These are phyloP conservation scores for Corythornis leucogaster DNA, from an alignment of 2,797 vertebrate species.

Conservation along the genomic window DNA sequence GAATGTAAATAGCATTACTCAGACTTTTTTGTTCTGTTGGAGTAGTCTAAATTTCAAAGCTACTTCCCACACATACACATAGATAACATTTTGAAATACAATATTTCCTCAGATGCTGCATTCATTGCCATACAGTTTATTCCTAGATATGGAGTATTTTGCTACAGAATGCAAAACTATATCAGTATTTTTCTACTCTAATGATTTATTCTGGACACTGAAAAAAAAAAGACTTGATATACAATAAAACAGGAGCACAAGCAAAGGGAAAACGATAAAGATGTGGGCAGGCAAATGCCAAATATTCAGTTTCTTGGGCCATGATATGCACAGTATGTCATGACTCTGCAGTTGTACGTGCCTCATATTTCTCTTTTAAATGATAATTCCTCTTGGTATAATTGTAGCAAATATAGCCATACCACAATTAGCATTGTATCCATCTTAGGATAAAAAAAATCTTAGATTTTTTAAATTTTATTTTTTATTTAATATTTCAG, in stretches of 20 bases:
- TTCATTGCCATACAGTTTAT: background rate
- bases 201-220: background rate
- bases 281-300: constrained; percentile 10
- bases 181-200: constrained; percentile 6
- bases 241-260: background rate
- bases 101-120: constrained; percentile 29
- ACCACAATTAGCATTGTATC: background rate
- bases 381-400: background rate
- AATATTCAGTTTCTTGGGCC: background rate
- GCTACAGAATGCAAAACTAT: background rate
- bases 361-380: constrained; percentile 8
- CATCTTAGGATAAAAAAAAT: no score
- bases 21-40: constrained; percentile 32
- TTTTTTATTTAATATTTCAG: background rate
- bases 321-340: background rate
- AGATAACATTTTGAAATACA: constrained; percentile 50
- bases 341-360: background rate
- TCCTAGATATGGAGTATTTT: background rate
- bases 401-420: background rate
- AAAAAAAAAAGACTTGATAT: background rate
- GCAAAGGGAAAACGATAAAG: constrained; percentile 3
- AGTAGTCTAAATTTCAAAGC: constrained; percentile 51
- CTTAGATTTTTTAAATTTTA: background rate
- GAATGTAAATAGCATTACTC: constrained; percentile 20
- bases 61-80: background rate